Base-by-base conservation (phyloP, 2,888 invertebrate species). In the Limnephilus marmoratus region DNA sequence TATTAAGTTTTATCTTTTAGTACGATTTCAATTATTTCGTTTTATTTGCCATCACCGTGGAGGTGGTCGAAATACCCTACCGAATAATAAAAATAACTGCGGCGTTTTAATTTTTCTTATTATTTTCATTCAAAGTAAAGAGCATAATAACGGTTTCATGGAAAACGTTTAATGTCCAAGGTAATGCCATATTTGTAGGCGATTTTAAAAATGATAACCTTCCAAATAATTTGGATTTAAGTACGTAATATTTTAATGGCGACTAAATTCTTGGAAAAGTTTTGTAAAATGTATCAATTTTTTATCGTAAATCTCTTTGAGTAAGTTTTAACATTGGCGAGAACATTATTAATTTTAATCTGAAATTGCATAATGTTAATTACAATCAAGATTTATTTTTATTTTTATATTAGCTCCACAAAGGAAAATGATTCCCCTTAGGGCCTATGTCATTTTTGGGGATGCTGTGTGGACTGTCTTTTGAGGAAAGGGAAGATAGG, bases 1-100 rank as follows among this genome's bases (percentile, higher is more conserved):
- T 81, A 90, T 90, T 81, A 90, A 37, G 90, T 81, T 81, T 90
- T 90, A 90, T 90, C 90, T 90, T 81, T 24, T 18, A 90, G 37
- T 90, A 18, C 90, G 80, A 90, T 81, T 90, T 90, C 81, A 90
- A 90, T 90, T 81, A 90, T 68, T 90, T 81, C 81, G 81, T 90
- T 90, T 29, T 81, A 90, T 81, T 90, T 81, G 45, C 41, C 41
- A n/a, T 37, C 85, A 24, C 9, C 37, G 18, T 9, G 24, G 45
- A 45, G 85, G 45, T 41, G 41, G 53, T 24, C 24, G 85, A 85
- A 24, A 31, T 18, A 34, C 24, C 29, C 13, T 1, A 31, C 13
- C 29, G 15, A 49, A 49, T 49, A 49, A 49, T 49, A 49, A 49
- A 49, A 49, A 49, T 3, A 49, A 18, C 82, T 11, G 31, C 82